Base-by-base conservation (phyloP, 2,113 vertebrate species). In the Myodes glareolus region DNA sequence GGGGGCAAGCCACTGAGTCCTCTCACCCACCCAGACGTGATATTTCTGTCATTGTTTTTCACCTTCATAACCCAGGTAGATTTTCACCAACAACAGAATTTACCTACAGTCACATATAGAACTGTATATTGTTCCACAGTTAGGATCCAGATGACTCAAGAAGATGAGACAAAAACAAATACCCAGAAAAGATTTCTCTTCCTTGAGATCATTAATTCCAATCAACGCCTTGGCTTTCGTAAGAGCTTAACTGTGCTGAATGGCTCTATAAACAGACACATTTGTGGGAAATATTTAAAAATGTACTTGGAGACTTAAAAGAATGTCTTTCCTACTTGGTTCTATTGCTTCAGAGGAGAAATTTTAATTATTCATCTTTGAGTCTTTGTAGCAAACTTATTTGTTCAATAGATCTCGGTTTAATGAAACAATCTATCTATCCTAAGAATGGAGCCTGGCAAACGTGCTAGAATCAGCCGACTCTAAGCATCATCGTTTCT, bases 161-260 rank as follows among this genome's bases (percentile, higher is more conserved):
- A 67, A 94, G 52, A 55, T 23, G 39, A 75, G 14, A 36, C 63
- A 88, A 63, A 72, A 45, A 13, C 90, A 68, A 61, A 68, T 73
- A n/a, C 58, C 75, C 31, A 47, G 25, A 87, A 36, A 31, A 87
- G 42, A 33, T 85, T 92, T 67, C 58, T 63, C 72, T 90, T 92
- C 76, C n/a, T 87, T 31, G 39, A 95, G 77, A 89, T 91, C 39
- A 58, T 85, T 94, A 58, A 92, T 97, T 78, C 65, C 31, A 65
- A 13, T 85, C 31, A 65, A 13, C 80, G n/a, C 19, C 50, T 94
- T 72, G 63, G 33, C 61, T 95, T 81, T 86, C 50, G 33, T 52
- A 80, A 92, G 67, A 91, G 87, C 61, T 70, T 93, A 77, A 78
- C 70, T 50, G 68, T 67, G 36, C 42, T 73, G 52, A 82, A 78